phyloP scores from a whole-genome alignment of 1,140 invertebrate genomes.

The Scylla paramamosain region DNA sequence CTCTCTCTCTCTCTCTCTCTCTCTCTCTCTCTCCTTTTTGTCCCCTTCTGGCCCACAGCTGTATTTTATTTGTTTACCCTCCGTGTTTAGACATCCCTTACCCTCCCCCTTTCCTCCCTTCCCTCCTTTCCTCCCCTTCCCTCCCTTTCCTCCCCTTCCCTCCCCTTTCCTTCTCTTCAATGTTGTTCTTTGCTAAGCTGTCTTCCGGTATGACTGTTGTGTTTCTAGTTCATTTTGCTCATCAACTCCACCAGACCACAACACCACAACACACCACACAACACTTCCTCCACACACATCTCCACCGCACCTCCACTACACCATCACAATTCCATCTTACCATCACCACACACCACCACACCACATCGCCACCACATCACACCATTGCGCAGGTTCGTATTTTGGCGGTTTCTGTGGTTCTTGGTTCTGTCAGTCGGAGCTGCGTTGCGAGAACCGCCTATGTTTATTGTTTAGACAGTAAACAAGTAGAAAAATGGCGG shows the following conservation, averaged over 20 bases:
- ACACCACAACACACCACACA: too few species aligned
- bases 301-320: too few species aligned
- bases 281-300: neutral
- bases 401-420: slow-evolving; percentile 67
- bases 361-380: too few species aligned
- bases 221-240: too few species aligned
- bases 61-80: slow-evolving; percentile 69
- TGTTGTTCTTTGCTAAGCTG: neutral
- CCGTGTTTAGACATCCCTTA: slow-evolving; percentile 42
- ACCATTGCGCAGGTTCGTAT: slow-evolving; percentile 9
- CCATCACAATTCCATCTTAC: too few species aligned
- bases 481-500: slow-evolving; percentile 75
- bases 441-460: slow-evolving; percentile 72
- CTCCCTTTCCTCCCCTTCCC: neutral
- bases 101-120: neutral
- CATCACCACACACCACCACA: neutral
- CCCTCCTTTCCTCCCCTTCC: neutral
- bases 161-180: neutral
- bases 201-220: neutral
- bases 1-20: too few species aligned
- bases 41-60: slow-evolving; percentile 46
- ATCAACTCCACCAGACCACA: neutral
- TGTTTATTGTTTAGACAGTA: slow-evolving; percentile 76
- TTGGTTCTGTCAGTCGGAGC: slow-evolving; percentile 68
- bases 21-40: neutral